A percentile compares a stretch with the other conserved stretches of the same genome.
Conservation (phyloP, 2,113 vertebrate genomes). For the Marmota flaviventris region DNA sequence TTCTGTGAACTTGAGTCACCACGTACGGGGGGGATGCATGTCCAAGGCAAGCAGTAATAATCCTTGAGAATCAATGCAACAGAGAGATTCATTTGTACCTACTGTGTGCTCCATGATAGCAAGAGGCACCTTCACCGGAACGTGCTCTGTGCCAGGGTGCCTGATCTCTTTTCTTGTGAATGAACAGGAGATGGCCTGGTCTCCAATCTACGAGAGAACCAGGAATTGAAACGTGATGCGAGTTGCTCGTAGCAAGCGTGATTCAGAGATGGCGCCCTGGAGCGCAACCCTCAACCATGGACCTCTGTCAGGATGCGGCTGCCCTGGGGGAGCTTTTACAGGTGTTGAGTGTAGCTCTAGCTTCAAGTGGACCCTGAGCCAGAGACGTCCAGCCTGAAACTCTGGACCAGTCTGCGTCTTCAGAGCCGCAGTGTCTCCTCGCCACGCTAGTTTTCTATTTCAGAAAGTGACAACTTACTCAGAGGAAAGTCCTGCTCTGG, state of each 20-base stretch:
- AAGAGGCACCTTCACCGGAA: not conserved
- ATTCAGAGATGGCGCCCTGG: not conserved
- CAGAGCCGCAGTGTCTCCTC: not conserved
- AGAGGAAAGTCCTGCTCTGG: not conserved
- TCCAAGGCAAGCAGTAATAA: no score
- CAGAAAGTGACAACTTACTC: not conserved
- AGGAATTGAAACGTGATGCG: not conserved
- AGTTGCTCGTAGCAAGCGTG: not conserved
- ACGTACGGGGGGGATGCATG: not conserved
- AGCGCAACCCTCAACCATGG: not conserved
- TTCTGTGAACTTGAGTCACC: not conserved
- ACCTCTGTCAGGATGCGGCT: rapidly evolving
- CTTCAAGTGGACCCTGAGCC: not conserved
- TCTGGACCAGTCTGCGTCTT: not conserved
- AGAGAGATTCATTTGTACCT: not conserved
- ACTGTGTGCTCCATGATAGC: not conserved
- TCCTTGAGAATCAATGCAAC: not conserved
- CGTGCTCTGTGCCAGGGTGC: not conserved
- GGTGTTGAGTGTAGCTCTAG: no score
- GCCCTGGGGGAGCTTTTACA: not conserved
- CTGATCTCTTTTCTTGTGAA: not conserved
- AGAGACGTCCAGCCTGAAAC: not conserved
- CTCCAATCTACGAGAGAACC: not conserved
- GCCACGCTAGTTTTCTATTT: not conserved
- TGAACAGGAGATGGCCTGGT: not conserved